phyloP scores from a whole-genome alignment of 2,797 vertebrate genomes.

The Pseudotriccus pelzelni region DNA sequence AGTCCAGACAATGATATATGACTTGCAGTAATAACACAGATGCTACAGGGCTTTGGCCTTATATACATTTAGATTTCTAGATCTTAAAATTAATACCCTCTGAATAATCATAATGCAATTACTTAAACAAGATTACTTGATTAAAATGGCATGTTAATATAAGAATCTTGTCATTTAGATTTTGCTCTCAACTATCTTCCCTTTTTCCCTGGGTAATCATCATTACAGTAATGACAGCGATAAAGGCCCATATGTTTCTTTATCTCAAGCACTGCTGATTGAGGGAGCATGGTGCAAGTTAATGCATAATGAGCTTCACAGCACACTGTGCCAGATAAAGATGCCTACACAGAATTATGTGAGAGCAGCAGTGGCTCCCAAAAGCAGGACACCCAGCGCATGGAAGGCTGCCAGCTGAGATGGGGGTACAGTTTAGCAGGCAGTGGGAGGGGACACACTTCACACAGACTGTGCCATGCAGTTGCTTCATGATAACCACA shows the following conservation, averaged over 20 bases:
- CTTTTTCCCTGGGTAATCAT: conserved; percentile 38
- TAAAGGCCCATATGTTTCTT: conserved; percentile 44
- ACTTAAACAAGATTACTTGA: conserved; percentile 32
- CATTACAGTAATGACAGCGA: conserved; percentile 20
- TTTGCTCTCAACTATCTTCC: conserved; percentile 19
- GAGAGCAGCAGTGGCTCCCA: neutral
- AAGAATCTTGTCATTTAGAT: neutral
- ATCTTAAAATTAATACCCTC: neutral
- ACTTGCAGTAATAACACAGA: neutral
- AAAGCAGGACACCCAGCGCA: neutral
- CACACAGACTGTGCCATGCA: neutral
- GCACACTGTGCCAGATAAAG: neutral
- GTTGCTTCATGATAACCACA: neutral
- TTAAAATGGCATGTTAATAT: conserved; percentile 24
- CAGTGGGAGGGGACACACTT: neutral
- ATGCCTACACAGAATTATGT: neutral
- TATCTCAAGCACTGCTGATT: neutral
- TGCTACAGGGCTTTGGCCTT: neutral
- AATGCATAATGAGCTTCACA: neutral
- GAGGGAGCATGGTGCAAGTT: neutral
- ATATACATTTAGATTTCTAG: neutral
- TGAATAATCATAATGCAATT: conserved; percentile 24
- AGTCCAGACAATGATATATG: neutral
- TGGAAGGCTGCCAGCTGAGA: neutral
- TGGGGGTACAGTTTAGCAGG: fast-evolving